These are phyloP conservation scores for Xiphydria camelus DNA, from an alignment of 2,888 invertebrate species.

Conservation along the genomic window DNA sequence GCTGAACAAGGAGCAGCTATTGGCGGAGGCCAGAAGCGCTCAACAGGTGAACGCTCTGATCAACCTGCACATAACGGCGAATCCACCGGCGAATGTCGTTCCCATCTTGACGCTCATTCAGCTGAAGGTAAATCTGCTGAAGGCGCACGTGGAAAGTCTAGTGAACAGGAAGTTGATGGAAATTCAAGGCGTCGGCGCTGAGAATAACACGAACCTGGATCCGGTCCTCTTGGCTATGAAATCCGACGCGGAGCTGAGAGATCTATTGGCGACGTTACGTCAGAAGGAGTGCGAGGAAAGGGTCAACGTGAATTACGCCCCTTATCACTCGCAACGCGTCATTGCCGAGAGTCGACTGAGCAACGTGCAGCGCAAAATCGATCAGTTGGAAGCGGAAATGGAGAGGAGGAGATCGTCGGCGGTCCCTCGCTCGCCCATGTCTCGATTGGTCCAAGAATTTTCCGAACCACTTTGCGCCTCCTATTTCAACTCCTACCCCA, in stretches of 20 bases:
- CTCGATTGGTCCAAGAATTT: constrained; percentile 3
- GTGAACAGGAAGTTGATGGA: constrained; percentile 42
- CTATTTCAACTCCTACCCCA: too few species aligned
- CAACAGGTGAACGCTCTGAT: constrained; percentile 48
- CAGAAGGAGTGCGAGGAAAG: constrained; percentile 49
- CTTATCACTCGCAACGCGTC: constrained; percentile 42
- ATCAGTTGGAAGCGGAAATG: constrained; percentile 45
- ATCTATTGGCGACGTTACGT: constrained; percentile 36
- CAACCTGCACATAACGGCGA: constrained; percentile 46
- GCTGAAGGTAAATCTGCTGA: constrained; percentile 47
- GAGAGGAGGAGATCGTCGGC: constrained; percentile 29
- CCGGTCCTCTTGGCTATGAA: constrained; percentile 37
- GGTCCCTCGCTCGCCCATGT: constrained; percentile 12
- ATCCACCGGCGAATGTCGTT: constrained; percentile 39
- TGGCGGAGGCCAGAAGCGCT: constrained; percentile 40
- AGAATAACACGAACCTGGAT: constrained; percentile 32
- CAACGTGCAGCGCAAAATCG: constrained; percentile 45
- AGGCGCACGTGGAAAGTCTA: constrained; percentile 40
- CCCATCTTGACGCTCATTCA: constrained; percentile 47
- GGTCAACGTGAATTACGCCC: constrained; percentile 44
- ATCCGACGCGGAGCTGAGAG: constrained; percentile 44
- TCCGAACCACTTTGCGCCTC: constrained; percentile 1
- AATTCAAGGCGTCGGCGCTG: constrained; percentile 36
- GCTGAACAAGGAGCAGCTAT: constrained; percentile 44
- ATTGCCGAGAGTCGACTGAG: constrained; percentile 40